Base-by-base conservation (phyloP, 2,888 invertebrate genomes). In the Machimus rusticus region DNA sequence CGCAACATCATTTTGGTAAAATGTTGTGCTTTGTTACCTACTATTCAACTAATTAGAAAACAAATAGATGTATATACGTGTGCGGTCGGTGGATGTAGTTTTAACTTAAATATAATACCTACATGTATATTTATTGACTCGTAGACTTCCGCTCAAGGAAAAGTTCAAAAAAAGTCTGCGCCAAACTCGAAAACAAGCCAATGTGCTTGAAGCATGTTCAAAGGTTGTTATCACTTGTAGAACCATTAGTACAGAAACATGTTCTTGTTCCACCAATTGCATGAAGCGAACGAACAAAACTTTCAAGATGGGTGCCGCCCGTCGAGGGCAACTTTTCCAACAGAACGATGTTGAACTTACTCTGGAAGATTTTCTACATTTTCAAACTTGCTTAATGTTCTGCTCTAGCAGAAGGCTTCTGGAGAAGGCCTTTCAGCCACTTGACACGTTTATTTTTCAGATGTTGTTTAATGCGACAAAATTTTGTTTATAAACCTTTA, bases 261-360 rank as follows among this genome's bases (percentile, higher is more conserved):
- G 82, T 82, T 82, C 82, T 66, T 82, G 82, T 82, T 82, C 66
- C 82, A 82, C 66, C 82, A 82, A 82, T 82, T 82, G 14, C 57
- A 79, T 16, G 51, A 79, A 79, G 23, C 23, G 66, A 66, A 51
- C 16, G 79, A 79, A 79, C 46, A 23, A 57, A 82, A 66, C 82
- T 82, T 82, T 82, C 57, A 57, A 82, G 66, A 82, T 37, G 82
- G 82, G 66, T 66, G 82, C 82, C 14, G 66, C 66, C 37, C 34
- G 57, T 12, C 57, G 82, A 82, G 19, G n/a, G 28, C 28, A 82
- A 82, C 57, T 82, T 82, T 57, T 57, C 57, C 34, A 28, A 23
- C 66, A 66, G 66, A 66, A 66, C 66, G 66, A 66, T 66, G 66
- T 23, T 23, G 51, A 28, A 82, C 19, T 46, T 23, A 31, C 82